A percentile compares a stretch with the other conserved stretches of the same genome.
Conservation (phyloP, 2,888 invertebrate species). For the Drosophila subquinaria region DNA sequence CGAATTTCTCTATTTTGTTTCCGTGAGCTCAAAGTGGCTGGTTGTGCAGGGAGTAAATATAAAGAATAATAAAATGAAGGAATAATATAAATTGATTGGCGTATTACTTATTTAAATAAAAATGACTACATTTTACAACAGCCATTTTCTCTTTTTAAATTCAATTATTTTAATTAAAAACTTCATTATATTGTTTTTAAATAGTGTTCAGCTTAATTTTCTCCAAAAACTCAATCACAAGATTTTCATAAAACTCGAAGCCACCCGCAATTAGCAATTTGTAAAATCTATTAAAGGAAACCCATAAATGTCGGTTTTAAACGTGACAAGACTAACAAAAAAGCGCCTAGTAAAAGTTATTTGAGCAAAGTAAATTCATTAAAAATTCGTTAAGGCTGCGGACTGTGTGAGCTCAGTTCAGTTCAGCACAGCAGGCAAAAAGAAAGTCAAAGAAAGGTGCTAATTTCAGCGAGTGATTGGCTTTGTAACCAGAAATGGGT, state of each 20-base stretch:
- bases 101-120: no score
- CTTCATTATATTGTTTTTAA: not conserved
- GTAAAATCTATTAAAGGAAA: constrained; percentile 39
- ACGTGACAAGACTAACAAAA: constrained; percentile 46
- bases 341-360: constrained; percentile 73
- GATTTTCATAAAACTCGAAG: not conserved
- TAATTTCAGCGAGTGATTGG: constrained; percentile 73
- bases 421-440: constrained; percentile 49
- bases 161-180: no score
- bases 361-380: constrained; percentile 72
- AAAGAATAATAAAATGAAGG: no score
- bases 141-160: not conserved
- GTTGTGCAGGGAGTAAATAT: no score
- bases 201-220: not conserved
- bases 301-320: constrained; percentile 23
- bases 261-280: constrained; percentile 21
- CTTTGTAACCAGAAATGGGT: constrained; percentile 63
- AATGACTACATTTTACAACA: no score
- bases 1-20: no score
- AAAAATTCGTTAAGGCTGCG: constrained; percentile 70
- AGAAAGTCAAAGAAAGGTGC: constrained; percentile 79
- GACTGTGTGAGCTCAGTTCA: constrained; percentile 14
- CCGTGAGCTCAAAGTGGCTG: no score
- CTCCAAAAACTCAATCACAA: not conserved
- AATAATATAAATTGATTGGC: no score